Conservation (phyloP, 1,140 invertebrate species). For the Pygmarrhopalites habei region DNA sequence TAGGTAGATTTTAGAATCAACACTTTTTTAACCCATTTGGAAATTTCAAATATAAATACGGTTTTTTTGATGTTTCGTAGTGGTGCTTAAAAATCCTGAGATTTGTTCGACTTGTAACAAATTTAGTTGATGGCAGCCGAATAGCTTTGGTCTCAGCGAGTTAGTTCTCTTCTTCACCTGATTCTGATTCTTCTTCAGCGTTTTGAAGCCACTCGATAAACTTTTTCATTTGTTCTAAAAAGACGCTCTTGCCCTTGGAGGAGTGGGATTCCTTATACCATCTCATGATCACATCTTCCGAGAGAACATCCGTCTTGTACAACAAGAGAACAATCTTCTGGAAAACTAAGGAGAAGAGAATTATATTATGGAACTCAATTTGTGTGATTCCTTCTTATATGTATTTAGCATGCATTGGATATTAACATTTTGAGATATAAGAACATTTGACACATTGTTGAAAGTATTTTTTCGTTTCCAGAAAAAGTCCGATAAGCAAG, state of each 20-base stretch:
- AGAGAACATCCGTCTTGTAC: conserved; percentile 89
- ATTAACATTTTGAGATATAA: no score
- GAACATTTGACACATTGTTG: no score
- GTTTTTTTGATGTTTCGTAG: no score
- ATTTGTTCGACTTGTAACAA: conserved; percentile 9
- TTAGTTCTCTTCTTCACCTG: conserved; percentile 6
- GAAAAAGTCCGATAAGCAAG: no score
- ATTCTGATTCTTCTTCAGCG: conserved; percentile 65
- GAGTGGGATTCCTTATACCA: conserved; percentile 91
- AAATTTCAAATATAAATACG: no score
- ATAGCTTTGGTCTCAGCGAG: not conserved
- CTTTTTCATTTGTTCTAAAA: conserved; percentile 94
- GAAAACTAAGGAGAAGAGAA: no score
- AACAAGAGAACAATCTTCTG: conserved; percentile 92
- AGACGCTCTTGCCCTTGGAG: conserved; percentile 90
- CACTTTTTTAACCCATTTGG: no score
- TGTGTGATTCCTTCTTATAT: no score
- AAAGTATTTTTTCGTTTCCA: no score
- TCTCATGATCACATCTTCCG: conserved; percentile 83
- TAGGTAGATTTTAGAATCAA: no score
- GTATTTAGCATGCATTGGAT: no score
- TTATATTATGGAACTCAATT: no score
- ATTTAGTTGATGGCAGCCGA: not conserved
- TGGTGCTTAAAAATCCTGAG: conserved; percentile 4
- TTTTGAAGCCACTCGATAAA: conserved; percentile 95